These are phyloP conservation scores for Poeciliopsis turneri DNA, from an alignment of 2,797 vertebrate genomes.

Conservation along the genomic window DNA sequence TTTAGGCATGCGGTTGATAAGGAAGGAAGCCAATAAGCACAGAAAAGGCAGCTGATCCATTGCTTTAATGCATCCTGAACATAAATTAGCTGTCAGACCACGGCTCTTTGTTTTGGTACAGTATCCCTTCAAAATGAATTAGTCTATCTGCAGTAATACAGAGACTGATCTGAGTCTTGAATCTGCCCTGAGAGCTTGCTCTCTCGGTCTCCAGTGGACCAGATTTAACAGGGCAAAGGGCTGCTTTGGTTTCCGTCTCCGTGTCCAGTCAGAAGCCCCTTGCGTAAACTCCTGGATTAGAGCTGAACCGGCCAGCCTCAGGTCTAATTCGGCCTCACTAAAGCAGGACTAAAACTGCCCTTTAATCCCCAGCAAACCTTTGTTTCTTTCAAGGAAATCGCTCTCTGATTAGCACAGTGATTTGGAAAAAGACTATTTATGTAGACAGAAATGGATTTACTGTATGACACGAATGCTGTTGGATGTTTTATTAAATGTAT, in stretches of 20 bases:
- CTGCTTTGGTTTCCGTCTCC: conserved; percentile 41
- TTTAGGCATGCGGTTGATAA: conserved; percentile 24
- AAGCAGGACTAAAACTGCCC: conserved; percentile 32
- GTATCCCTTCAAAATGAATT: not conserved
- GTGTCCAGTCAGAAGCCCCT: conserved; percentile 58
- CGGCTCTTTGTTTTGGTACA: not conserved
- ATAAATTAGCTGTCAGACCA: not conserved
- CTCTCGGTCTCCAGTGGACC: conserved; percentile 35
- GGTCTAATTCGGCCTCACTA: conserved; percentile 42
- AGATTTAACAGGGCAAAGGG: conserved; percentile 60
- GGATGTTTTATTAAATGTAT: not conserved
- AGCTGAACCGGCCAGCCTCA: conserved; percentile 36
- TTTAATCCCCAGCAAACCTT: conserved; percentile 30
- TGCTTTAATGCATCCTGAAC: conserved; percentile 13
- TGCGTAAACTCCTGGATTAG: conserved; percentile 66
- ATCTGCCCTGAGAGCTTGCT: not conserved
- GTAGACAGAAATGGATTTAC: not conserved
- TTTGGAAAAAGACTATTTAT: conserved; percentile 4
- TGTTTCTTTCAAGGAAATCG: conserved; percentile 30
- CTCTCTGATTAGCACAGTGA: conserved; percentile 9
- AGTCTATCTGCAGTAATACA: not conserved
- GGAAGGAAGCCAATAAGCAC: conserved; percentile 20
- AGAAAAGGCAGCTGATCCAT: conserved; percentile 6
- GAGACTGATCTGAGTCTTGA: not conserved
- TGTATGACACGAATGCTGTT: not conserved